These are phyloP conservation scores for Macheiramphus alcinus DNA, from an alignment of 2,113 vertebrate species.

Conservation along the genomic window DNA sequence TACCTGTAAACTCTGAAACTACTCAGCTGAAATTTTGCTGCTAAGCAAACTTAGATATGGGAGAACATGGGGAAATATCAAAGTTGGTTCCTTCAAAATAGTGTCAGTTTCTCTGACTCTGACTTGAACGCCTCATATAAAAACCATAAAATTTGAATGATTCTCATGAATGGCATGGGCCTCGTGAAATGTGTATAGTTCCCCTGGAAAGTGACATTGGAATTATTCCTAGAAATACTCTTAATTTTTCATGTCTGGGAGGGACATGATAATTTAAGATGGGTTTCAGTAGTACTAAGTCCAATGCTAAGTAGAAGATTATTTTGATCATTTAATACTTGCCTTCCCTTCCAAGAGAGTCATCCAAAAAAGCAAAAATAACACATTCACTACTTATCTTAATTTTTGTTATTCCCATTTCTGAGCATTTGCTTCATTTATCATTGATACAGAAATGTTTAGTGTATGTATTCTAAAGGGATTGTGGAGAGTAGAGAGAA, in stretches of 20 bases:
- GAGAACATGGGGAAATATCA: background rate
- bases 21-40: background rate
- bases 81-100: background rate
- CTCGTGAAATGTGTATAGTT: background rate
- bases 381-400: background rate
- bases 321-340: background rate
- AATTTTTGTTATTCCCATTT: background rate
- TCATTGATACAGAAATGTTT: background rate
- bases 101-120: background rate
- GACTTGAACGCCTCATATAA: background rate
- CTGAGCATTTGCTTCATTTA: background rate
- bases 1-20: background rate
- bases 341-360: background rate
- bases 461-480: background rate
- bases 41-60: background rate
- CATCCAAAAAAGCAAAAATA: background rate
- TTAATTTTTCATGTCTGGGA: background rate
- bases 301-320: background rate
- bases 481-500: background rate
- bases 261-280: background rate
- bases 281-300: background rate
- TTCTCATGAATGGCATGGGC: background rate
- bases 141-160: background rate
- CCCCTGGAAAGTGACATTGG: background rate
- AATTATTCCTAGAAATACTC: background rate